phyloP scores from a whole-genome alignment of 2,113 vertebrate species.

The Oplegnathus fasciatus region DNA sequence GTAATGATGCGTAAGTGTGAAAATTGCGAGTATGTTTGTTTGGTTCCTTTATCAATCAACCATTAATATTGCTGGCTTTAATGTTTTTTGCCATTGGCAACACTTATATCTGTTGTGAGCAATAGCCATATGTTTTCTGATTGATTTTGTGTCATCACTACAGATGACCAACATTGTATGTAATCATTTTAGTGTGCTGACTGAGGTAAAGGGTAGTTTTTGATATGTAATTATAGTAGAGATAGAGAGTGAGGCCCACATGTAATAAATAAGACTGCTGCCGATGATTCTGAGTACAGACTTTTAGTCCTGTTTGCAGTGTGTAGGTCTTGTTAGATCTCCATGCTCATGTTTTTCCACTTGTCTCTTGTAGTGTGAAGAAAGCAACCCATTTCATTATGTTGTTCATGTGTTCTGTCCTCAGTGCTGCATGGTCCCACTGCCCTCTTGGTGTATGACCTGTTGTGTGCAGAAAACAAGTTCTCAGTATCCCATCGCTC shows the following conservation, averaged over 20 bases:
- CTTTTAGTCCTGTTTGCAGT: not conserved
- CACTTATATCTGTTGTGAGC: not conserved
- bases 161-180: not conserved
- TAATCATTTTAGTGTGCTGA: conserved; percentile 1
- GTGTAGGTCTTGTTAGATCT: not conserved
- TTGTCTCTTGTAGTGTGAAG: not conserved
- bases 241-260: not conserved
- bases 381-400: conserved; percentile 44
- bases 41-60: not conserved
- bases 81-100: not conserved
- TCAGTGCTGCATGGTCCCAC: conserved; percentile 63
- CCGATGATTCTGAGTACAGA: not conserved
- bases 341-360: conserved; percentile 5
- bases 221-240: not conserved
- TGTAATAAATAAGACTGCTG: not conserved
- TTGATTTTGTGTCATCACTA: conserved; percentile 11
- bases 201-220: not conserved
- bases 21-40: not conserved
- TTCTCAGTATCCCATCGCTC: conserved; percentile 31
- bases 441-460: conserved; percentile 59
- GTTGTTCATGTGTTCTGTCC: conserved; percentile 62
- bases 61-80: not conserved
- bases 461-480: conserved; percentile 59
- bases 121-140: not conserved
- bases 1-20: not conserved